A percentile compares a stretch with the other conserved stretches of the same genome.
Conservation (phyloP, 1,140 invertebrate genomes). For the Trichonephila inaurata region DNA sequence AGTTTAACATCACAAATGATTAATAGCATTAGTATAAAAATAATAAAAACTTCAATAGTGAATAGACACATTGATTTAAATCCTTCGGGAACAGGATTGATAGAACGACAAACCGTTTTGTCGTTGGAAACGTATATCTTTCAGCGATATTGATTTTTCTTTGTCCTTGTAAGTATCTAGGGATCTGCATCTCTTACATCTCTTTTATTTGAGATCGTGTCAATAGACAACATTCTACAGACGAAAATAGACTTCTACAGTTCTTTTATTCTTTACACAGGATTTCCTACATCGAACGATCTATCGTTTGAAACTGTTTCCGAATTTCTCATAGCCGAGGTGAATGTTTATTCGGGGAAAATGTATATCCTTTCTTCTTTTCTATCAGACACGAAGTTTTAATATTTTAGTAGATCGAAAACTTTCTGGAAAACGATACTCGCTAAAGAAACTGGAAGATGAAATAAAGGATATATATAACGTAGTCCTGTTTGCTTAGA, state of each 20-base stretch:
- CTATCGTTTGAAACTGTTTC: constrained; percentile 13
- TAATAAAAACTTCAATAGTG: too few relatives aligned
- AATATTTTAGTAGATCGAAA: neutral
- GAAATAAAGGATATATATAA: neutral
- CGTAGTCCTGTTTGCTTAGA: too few relatives aligned
- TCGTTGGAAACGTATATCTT: constrained; percentile 10
- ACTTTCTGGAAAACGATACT: neutral
- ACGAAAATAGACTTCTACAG: neutral
- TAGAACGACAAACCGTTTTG: neutral
- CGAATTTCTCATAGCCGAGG: neutral
- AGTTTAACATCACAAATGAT: too few relatives aligned
- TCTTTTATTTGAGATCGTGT: neutral
- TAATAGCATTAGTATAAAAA: too few relatives aligned
- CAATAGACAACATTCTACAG: neutral
- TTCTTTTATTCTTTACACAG: neutral
- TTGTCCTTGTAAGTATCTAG: constrained; percentile 17
- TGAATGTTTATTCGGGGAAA: neutral
- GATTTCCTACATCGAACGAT: constrained; percentile 8
- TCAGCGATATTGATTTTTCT: neutral
- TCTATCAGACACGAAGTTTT: neutral
- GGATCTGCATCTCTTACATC: constrained; percentile 21
- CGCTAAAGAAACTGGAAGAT: neutral
- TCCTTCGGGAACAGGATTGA: neutral
- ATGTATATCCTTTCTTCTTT: neutral
- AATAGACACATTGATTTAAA: neutral